Base-by-base conservation (phyloP, 2,888 invertebrate species). In the Eupithecia tripunctaria region DNA sequence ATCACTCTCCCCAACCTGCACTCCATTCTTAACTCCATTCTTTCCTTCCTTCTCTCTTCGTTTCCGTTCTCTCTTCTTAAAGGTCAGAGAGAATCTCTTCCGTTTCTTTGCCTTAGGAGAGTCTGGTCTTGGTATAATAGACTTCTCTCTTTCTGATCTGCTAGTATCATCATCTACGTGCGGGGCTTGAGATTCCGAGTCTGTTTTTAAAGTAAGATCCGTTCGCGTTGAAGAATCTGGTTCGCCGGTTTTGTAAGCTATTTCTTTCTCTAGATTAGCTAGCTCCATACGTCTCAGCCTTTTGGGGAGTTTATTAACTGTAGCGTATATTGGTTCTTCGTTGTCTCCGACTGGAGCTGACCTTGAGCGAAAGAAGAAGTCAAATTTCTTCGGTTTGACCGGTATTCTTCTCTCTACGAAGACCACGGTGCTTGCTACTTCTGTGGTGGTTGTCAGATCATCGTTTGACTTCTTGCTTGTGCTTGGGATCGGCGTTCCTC, bases 241-340 rank as follows among this genome's bases (percentile, higher is more conserved):
- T 71, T 94, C 93, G 0, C 86, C 91, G 43, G 88, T 82, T 84
- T 89, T 92, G 79, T 95, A 94, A 0, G 92, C 92, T 2, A 94
- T 91, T 84, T 95, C 95, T 74, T 92, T 94, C 74, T 95, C 94
- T 18, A 95, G 83, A 80, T 94, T 94, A 0, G 91, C 94, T 14
- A 95, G 82, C 77, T 94, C 94, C 90, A 95, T 91, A 73, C 92
- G 84, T 62, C 92, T 86, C 72, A 95, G 81, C 78, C 95, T 92
- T 81, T 95, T 95, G 8, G 95, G 94, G 43, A 95, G 81, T 83
- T 95, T 95, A 79, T 95, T 94, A 0, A 95, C 95, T 10, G 95
- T 95, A 0, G 95, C 95, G 77, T 95, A 95, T 73, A 95, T 94
- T 2, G 95, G 95, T 78, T 95, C 95, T 74, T 94, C 94, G 74